A percentile compares a stretch with the other conserved stretches of the same genome.
phyloP scores from a whole-genome alignment of 92 coral and sea anemone species.

The Bergia sp. region DNA sequence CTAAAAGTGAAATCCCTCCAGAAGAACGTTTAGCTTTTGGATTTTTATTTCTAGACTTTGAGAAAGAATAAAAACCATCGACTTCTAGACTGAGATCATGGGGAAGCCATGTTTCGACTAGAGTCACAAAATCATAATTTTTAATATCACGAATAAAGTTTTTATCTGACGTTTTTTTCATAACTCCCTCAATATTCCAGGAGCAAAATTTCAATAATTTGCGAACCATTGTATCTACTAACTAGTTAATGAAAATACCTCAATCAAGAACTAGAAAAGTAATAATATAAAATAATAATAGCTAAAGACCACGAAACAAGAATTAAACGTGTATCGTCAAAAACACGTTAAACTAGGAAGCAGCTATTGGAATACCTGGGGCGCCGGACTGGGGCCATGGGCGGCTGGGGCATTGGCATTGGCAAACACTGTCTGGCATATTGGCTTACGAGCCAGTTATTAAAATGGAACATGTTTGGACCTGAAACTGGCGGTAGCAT shows the following conservation, averaged over 20 bases:
- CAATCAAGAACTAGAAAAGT: neutral
- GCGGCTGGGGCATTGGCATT: neutral
- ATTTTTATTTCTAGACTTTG: neutral
- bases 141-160: conserved; percentile 14
- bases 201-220: conserved; percentile 9
- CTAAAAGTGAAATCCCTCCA: conserved; percentile 25
- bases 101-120: conserved; percentile 38
- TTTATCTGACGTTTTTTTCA: neutral
- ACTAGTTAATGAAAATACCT: neutral
- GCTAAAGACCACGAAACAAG: neutral
- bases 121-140: conserved; percentile 16
- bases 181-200: conserved; percentile 19
- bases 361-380: neutral
- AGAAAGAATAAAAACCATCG: conserved; percentile 18
- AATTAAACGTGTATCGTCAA: neutral
- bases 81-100: neutral
- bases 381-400: neutral
- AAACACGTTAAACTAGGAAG: conserved; percentile 4
- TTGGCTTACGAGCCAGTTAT: neutral
- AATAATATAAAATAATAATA: neutral
- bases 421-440: neutral
- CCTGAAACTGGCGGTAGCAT: neutral
- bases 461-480: conserved; percentile 5
- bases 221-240: neutral
- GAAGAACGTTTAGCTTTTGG: neutral